These are phyloP conservation scores for Carterocephalus palaemon DNA, from an alignment of 2,888 invertebrate species.

Conservation along the genomic window DNA sequence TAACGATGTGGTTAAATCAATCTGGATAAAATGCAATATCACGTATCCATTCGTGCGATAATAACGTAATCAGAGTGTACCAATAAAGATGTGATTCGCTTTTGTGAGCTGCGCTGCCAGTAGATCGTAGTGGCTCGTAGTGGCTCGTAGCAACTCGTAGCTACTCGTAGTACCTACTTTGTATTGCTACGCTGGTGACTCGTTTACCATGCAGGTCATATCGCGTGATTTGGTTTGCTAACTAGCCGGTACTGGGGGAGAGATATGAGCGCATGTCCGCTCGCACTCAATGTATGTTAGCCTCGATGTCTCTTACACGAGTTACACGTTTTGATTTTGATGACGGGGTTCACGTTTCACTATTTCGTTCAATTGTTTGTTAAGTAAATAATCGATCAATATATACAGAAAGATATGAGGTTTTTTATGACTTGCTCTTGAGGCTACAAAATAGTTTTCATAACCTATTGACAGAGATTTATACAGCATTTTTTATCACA, in stretches of 20 bases:
- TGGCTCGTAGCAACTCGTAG: constrained; percentile 6
- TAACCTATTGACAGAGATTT: too few relatives aligned
- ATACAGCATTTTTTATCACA: too few relatives aligned
- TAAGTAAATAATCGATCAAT: too few relatives aligned
- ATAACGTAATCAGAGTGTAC: constrained; percentile 2
- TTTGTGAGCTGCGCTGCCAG: background rate
- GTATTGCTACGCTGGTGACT: constrained; percentile 1
- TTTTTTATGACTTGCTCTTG: too few relatives aligned
- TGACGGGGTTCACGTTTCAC: too few relatives aligned
- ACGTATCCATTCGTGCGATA: constrained; percentile 6
- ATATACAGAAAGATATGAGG: too few relatives aligned
- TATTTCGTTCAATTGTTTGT: too few relatives aligned
- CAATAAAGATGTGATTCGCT: constrained; percentile 10
- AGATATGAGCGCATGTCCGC: constrained; percentile 52
- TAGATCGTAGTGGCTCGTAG: constrained; percentile 6
- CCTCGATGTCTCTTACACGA: constrained; percentile 36
- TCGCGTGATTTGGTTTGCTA: constrained; percentile 62
- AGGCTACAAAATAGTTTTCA: too few relatives aligned
- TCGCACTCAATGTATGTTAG: constrained; percentile 44
- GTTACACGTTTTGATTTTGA: constrained; percentile 6
- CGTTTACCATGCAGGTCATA: constrained; percentile 34
- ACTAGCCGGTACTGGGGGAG: constrained; percentile 38
- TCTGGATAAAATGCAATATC: constrained; percentile 6
- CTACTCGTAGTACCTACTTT: constrained; percentile 3
- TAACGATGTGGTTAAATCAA: constrained; percentile 15